A percentile compares a stretch with the other conserved stretches of the same genome.
These are phyloP conservation scores for Merluccius polli DNA, from an alignment of 2,797 vertebrate genomes.

Conservation along the genomic window DNA sequence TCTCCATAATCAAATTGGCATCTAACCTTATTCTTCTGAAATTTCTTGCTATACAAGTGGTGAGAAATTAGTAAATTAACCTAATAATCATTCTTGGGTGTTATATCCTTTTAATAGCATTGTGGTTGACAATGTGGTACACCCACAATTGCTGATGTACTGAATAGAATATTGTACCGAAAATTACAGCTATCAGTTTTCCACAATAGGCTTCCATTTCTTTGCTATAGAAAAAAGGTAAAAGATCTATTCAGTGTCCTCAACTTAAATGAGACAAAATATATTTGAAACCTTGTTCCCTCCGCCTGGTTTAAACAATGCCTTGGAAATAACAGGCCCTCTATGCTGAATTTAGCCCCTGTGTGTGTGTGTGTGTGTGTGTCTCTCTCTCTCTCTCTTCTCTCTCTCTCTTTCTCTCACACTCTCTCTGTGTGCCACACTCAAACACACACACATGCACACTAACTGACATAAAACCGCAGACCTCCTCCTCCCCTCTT, in stretches of 20 bases:
- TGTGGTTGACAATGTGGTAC: neutral
- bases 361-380: slow-evolving; percentile 4
- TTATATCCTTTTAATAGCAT: neutral
- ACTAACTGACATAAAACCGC: slow-evolving; percentile 31
- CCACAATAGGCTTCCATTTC: slow-evolving; percentile 5
- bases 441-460: slow-evolving; percentile 34
- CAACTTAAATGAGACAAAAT: slow-evolving; percentile 32
- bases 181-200: neutral
- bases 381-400: neutral
- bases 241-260: slow-evolving; percentile 21
- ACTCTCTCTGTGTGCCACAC: slow-evolving; percentile 25
- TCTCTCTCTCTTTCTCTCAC: slow-evolving; percentile 25
- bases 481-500: slow-evolving; percentile 9
- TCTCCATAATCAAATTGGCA: too few species aligned
- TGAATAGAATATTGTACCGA: neutral
- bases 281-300: slow-evolving; percentile 28
- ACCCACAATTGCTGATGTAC: neutral
- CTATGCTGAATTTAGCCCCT: slow-evolving; percentile 45
- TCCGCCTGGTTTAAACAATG: slow-evolving; percentile 49
- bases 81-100: neutral
- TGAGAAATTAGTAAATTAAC: neutral
- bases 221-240: slow-evolving; percentile 14
- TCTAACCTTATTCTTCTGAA: neutral
- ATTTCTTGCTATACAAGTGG: neutral
- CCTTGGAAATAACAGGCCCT: slow-evolving; percentile 65